Evolutionary conservation across 1,140 invertebrate species (phyloP), one percentile per base, ranked within the genome.

Genomic region (Bombus vancouverensis): DNA sequence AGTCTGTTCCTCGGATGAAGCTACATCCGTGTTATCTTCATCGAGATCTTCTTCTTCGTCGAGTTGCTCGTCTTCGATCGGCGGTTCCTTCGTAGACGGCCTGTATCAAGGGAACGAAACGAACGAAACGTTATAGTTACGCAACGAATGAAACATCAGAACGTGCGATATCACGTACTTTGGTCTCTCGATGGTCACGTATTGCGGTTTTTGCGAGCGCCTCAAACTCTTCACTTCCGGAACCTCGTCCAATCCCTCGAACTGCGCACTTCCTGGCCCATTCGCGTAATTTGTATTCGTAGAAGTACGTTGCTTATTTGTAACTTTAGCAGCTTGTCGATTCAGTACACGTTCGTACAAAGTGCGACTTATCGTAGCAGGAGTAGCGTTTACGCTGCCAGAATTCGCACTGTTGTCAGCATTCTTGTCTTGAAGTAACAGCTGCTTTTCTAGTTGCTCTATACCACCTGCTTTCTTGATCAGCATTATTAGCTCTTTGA

Each of bases 391-490:
- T 47, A 92, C 92, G 13, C 76, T 85, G 34, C 68, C 85, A 3
- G 88, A 73, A 47, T 87, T 92, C 13, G 89, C 90, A 3, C 32
- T 91, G 6, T 92, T 92, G 6, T 91, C 91, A 13, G 90, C 90
- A 71, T 91, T 93, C 57, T 95, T 95, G n/a, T 96, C 96, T 74
- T 96, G 95, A 9, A 96, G 90, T 44, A 96, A 94, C 44, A 98
- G 92, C 81, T 98, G 97, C 91, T 97, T 98, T 92, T 98, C 97
- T 22, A 98, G 93, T 90, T 98, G 97, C 92, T 98, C 97, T 4
- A 98, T 96, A 32, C 97, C 97, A 92, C 97, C 97, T 83, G 97
- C 97, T 96, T 98, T 98, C 92, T 97, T 98, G 70, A 98, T 98
- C 0, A 98, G 95, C 87, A 97, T 97, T 68, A 98, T 97, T 1